Percentiles rank a stretch among this genome's conserved stretches.
Evolutionary conservation across 2,797 vertebrate genomes (phyloP).

Genomic region (Chrysocyon brachyurus): DNA sequence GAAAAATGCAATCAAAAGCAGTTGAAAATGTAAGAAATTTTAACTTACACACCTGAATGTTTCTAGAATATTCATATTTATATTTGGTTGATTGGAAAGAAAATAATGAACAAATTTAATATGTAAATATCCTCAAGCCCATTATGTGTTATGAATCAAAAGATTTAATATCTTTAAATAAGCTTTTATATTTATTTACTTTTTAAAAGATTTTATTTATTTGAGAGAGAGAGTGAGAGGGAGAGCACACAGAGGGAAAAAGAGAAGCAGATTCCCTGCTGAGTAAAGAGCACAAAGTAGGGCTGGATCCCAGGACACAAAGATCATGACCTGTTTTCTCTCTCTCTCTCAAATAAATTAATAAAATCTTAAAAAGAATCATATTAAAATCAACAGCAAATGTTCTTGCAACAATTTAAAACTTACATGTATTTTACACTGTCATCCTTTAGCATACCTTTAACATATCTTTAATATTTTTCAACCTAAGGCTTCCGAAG

Average conservation of each 20-base stretch:
- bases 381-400: constrained; percentile 20
- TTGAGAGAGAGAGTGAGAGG: neutral
- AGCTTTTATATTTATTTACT: neutral
- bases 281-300: neutral
- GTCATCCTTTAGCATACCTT: neutral
- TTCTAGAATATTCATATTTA: constrained; percentile 11
- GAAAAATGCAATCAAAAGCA: neutral
- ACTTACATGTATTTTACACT: neutral
- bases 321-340: too few relatives aligned
- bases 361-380: neutral
- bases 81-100: neutral
- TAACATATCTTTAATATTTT: neutral
- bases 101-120: neutral
- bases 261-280: neutral
- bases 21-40: neutral
- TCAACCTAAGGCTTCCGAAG: neutral
- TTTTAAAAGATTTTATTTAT: neutral
- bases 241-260: neutral
- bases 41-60: neutral
- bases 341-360: too few relatives aligned
- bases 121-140: neutral
- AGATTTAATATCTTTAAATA: neutral
- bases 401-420: constrained; percentile 1
- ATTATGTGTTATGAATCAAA: neutral
- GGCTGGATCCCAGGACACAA: neutral